Evolutionary conservation across 2,888 invertebrate species (phyloP), one percentile per base, ranked within the genome.

Genomic region (Meloe dianella): DNA sequence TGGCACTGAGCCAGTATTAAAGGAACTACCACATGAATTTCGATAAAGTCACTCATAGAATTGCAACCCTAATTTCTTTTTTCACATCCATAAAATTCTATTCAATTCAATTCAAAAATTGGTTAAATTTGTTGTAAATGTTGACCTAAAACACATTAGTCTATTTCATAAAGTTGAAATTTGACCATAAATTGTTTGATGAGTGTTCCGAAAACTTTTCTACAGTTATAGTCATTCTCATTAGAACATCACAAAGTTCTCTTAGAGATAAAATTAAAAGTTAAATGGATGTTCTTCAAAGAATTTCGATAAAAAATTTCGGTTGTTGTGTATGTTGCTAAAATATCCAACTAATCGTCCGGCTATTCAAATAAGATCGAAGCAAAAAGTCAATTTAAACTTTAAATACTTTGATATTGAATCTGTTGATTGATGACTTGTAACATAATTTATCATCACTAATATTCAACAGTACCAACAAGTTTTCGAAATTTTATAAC

Each of bases 341-440:
- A 47, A 47, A 47, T 47, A 9, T 47, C 20, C 9, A 20, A 47
- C 20, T 58, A 69, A 61, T 66, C 66, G 9, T 47, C 20, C 9
- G 0, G 20, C 20, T 58, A 69, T 63, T 66, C 66, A 66, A 69
- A 64, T 66, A 64, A 57, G 69, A 69, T 64, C 64, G 59, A 66
- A 66, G 63, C 24, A 51, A 63, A 72, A 75, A 76, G 70, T 74
- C 72, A 71, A 73, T 75, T 74, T 71, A 72, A 74, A 74, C 67
- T 76, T 75, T 69, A 74, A 70, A 73, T 68, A 72, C 71, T 74
- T 73, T 69, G 70, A 70, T 75, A 74, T 72, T 69, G 74, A 71
- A 68, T 67, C 69, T 69, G 67, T 75, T 76, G 76, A 76, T 76
- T 75, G 74, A 76, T 76, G 74, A 71, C 71, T 67, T 60, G 22